Percentiles rank a stretch among this genome's conserved stretches.
Conservation (phyloP, 2,797 vertebrate species). For the Bucorvus abyssinicus region DNA sequence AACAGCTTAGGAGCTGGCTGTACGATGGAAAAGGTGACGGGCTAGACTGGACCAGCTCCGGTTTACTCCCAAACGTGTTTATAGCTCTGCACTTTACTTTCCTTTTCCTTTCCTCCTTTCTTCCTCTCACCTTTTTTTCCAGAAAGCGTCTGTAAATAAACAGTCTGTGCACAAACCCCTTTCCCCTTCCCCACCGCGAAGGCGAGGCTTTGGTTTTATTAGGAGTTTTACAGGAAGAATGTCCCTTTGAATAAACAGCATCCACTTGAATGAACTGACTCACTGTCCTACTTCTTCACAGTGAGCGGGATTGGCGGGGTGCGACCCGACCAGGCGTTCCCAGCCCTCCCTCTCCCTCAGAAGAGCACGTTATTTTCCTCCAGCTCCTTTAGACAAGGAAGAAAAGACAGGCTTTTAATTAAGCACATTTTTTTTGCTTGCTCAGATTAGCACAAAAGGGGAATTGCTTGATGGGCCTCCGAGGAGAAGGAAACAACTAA, state of each 20-base stretch:
- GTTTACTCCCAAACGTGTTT: not conserved
- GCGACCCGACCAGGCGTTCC: constrained; percentile 48
- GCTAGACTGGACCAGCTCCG: not conserved
- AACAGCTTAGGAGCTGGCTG: not conserved
- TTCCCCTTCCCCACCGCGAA: not conserved
- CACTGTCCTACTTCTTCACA: constrained; percentile 59
- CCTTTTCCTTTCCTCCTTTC: constrained; percentile 31
- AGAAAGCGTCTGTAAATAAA: constrained; percentile 35
- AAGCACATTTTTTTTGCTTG: constrained; percentile 59
- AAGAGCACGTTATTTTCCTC: constrained; percentile 38
- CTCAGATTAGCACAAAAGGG: constrained; percentile 63
- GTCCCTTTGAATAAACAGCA: constrained; percentile 56
- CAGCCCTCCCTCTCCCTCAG: constrained; percentile 59
- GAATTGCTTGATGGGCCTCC: constrained; percentile 46
- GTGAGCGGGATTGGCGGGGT: constrained; percentile 47
- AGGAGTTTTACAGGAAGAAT: constrained; percentile 61
- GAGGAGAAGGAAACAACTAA: not conserved
- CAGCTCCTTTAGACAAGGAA: constrained; percentile 6
- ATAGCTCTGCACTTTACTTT: constrained; percentile 43
- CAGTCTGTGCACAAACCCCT: constrained; percentile 23
- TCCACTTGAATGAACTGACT: constrained; percentile 66
- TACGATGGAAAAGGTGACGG: not conserved
- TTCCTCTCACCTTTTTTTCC: constrained; percentile 35
- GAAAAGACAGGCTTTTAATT: constrained; percentile 68
- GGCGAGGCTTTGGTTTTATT: constrained; percentile 25